Conservation (phyloP, 2,888 invertebrate species). For the Cataglyphis cursor region DNA sequence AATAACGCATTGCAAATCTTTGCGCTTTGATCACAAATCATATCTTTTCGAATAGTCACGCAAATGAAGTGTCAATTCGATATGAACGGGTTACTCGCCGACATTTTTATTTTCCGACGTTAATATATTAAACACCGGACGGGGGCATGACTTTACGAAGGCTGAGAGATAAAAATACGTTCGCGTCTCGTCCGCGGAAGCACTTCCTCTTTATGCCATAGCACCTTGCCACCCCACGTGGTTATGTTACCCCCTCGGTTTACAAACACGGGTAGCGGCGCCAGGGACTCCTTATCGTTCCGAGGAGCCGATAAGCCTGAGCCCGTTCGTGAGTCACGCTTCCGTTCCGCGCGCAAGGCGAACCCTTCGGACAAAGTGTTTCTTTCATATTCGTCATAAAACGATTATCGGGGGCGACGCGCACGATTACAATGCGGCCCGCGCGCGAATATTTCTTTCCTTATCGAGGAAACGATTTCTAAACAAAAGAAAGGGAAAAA, state of each 20-base stretch:
- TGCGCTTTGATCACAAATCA: conserved; percentile 25
- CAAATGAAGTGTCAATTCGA: conserved; percentile 48
- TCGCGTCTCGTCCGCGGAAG: conserved; percentile 45
- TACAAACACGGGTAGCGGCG: conserved; percentile 41
- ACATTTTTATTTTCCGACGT: conserved; percentile 30
- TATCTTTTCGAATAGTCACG: conserved; percentile 38
- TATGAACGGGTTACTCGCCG: not conserved
- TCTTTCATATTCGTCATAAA: conserved; percentile 54
- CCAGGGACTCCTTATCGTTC: conserved; percentile 61
- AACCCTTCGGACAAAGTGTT: conserved; percentile 54
- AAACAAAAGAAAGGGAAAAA: not conserved
- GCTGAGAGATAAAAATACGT: conserved; percentile 52
- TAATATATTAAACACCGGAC: conserved; percentile 34
- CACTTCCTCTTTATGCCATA: conserved; percentile 47
- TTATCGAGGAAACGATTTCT: not conserved
- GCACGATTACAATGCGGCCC: conserved; percentile 30
- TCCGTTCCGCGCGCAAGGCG: conserved; percentile 62
- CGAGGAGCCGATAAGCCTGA: conserved; percentile 58
- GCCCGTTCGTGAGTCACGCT: conserved; percentile 70
- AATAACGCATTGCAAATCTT: conserved; percentile 23
- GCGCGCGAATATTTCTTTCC: conserved; percentile 17
- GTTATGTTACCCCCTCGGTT: conserved; percentile 41
- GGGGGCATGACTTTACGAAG: conserved; percentile 28
- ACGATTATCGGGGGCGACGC: conserved; percentile 43
- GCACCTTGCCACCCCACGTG: conserved; percentile 61